Conservation (phyloP, 2,113 vertebrate species). For the Tychaedon coryphoeus region DNA sequence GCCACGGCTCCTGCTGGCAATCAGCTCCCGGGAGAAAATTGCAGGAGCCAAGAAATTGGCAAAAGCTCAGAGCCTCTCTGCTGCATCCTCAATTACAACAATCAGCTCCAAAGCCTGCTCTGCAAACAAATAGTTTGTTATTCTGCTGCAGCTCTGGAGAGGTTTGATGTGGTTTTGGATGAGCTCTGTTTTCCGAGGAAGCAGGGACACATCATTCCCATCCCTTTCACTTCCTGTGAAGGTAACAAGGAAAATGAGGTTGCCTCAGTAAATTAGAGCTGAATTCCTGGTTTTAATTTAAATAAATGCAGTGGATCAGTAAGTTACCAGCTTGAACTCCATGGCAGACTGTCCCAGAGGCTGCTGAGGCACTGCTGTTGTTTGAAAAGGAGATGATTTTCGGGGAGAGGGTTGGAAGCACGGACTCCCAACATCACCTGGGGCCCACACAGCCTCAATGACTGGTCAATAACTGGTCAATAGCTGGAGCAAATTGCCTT, state of each 20-base stretch:
- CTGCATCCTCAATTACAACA: not conserved
- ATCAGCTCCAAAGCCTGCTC: not conserved
- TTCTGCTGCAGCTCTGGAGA: not conserved
- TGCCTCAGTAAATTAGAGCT: rapidly evolving
- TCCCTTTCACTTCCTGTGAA: not conserved
- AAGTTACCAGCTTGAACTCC: not conserved
- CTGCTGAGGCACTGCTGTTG: rapidly evolving
- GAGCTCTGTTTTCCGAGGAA: not conserved
- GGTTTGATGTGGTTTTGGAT: not conserved
- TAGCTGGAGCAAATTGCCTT: not conserved
- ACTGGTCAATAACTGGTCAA: not conserved
- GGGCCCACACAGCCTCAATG: not conserved
- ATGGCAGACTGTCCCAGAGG: not conserved
- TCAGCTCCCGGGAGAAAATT: not conserved
- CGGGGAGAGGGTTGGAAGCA: rapidly evolving
- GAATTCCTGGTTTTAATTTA: not conserved
- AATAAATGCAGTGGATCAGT: not conserved
- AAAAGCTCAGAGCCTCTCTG: not conserved
- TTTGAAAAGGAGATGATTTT: not conserved
- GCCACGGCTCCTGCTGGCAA: not conserved
- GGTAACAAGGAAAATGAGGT: rapidly evolving
- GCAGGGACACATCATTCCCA: not conserved
- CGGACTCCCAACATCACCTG: not conserved
- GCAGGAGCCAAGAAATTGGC: not conserved
- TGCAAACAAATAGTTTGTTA: not conserved